These are phyloP conservation scores for Macquaria ambigua DNA, from an alignment of 2,113 vertebrate genomes.

Conservation along the genomic window DNA sequence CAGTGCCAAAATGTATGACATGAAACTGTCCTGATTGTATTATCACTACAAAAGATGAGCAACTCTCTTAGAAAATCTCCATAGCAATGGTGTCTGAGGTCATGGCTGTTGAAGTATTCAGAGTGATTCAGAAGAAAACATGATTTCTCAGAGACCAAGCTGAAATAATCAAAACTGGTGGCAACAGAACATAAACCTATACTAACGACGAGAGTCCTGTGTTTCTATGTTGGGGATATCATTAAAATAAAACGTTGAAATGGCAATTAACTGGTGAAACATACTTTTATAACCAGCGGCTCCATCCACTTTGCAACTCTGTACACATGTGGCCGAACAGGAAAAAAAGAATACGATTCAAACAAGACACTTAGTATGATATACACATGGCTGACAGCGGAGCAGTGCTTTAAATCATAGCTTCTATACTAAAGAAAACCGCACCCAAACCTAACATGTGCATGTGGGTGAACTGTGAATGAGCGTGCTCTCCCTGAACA, in stretches of 20 bases:
- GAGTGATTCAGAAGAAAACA: too few species aligned
- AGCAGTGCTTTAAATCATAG: conserved; percentile 45
- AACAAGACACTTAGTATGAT: conserved; percentile 40
- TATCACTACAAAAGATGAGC: not conserved
- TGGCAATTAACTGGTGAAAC: not conserved
- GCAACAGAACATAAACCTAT: not conserved
- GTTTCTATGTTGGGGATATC: not conserved
- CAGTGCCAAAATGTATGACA: not conserved
- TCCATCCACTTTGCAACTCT: not conserved
- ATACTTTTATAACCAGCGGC: not conserved
- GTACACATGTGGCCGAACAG: not conserved
- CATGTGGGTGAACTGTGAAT: conserved; percentile 5
- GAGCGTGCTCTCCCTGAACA: conserved; percentile 1
- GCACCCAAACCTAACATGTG: conserved; percentile 27
- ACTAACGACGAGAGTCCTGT: not conserved
- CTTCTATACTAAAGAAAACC: conserved; percentile 36
- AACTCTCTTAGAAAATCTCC: not conserved
- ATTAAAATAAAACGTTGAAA: not conserved
- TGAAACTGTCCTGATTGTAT: too few species aligned
- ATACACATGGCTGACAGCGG: conserved; percentile 31
- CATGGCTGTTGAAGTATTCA: too few species aligned
- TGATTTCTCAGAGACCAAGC: not conserved
- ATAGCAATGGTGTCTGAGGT: too few species aligned
- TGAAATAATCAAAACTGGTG: not conserved
- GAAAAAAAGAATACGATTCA: conserved; percentile 33